Conservation (phyloP, 2,113 vertebrate genomes). For the Corapipo altera region DNA sequence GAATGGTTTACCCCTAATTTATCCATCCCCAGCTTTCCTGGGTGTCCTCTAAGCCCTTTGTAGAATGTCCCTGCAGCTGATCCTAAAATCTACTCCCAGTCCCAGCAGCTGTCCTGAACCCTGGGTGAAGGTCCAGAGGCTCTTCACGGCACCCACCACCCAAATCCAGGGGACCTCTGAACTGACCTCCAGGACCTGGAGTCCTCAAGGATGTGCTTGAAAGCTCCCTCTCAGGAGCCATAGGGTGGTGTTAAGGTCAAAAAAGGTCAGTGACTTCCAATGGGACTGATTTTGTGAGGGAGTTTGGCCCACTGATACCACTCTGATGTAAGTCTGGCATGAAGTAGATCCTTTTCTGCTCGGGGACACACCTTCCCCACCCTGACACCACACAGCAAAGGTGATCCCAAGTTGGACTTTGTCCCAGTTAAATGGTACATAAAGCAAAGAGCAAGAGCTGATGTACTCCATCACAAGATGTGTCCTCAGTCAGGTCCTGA, state of each 20-base stretch:
- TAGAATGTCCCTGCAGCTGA: background rate
- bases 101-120: background rate
- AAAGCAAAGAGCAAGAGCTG: background rate
- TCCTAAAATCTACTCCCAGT: background rate
- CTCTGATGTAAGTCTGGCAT: background rate
- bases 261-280: background rate
- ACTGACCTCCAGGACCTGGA: background rate
- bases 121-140: background rate
- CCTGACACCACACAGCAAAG: fast-evolving
- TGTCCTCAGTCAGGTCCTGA: background rate
- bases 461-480: fast-evolving
- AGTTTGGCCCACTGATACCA: background rate
- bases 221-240: background rate
- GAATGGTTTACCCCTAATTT: background rate
- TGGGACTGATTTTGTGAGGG: background rate
- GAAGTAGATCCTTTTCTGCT: background rate
- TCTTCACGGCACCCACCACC: background rate
- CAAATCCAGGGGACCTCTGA: background rate
- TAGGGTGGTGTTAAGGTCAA: background rate
- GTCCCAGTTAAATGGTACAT: background rate
- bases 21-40: background rate
- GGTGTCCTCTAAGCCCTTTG: background rate
- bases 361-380: background rate
- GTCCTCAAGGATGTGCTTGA: background rate
- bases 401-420: background rate